phyloP scores from a whole-genome alignment of 1,140 invertebrate genomes.

The Zaprionus capensis region DNA sequence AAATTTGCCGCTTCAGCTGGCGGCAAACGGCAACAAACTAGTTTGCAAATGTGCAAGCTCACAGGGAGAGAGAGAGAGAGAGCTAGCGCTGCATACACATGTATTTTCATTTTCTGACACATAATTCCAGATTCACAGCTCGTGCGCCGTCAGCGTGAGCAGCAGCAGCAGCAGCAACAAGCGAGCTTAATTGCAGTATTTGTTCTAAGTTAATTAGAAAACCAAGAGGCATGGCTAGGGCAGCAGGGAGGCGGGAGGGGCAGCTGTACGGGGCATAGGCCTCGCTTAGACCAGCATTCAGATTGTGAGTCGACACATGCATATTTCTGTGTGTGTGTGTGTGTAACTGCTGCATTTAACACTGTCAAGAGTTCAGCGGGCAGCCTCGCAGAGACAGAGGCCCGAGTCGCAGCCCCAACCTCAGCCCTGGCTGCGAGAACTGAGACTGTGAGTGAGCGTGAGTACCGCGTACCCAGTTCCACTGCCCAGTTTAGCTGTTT shows the following conservation, averaged over 20 bases:
- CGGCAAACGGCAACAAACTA: conserved; percentile 57
- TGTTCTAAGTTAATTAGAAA: conserved; percentile 82
- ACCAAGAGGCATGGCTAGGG: conserved; percentile 42
- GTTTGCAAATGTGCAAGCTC: conserved; percentile 64
- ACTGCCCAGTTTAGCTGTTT: conserved; percentile 47
- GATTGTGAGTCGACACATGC: conserved; percentile 2
- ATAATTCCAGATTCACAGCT: conserved; percentile 80
- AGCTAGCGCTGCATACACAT: conserved; percentile 36
- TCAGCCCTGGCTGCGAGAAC: conserved; percentile 16
- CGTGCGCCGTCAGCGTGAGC: conserved; percentile 50
- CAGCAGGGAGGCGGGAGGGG: conserved; percentile 4
- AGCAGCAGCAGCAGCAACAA: conserved; percentile 59
- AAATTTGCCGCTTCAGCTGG: conserved; percentile 79
- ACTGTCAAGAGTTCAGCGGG: conserved; percentile 75
- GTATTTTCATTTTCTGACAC: conserved; percentile 83
- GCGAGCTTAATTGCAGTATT: conserved; percentile 80
- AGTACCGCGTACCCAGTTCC: conserved; percentile 24
- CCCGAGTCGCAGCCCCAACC: conserved; percentile 12
- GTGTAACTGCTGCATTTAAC: conserved; percentile 79
- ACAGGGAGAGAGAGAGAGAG: conserved; percentile 25
- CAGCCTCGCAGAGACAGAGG: conserved; percentile 8
- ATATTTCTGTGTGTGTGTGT: conserved; percentile 57
- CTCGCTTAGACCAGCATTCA: conserved; percentile 20
- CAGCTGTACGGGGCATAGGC: conserved; percentile 16
- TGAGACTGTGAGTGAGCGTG: background rate